Percentiles rank a stretch among this genome's conserved stretches.
Conservation (phyloP, 2,113 vertebrate species). For the Noturus placidus region DNA sequence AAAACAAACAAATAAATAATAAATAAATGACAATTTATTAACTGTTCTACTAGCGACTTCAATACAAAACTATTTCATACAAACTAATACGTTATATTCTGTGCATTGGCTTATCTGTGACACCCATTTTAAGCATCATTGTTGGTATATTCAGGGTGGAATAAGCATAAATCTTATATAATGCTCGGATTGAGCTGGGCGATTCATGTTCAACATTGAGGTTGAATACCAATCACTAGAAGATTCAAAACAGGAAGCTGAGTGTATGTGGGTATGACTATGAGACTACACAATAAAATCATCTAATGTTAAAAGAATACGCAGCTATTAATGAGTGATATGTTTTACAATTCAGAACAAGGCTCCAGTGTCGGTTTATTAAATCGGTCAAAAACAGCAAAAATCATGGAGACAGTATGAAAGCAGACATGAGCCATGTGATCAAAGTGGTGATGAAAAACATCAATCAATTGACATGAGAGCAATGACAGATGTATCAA, state of each 20-base stretch:
- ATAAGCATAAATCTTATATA: neutral
- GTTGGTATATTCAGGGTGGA: neutral
- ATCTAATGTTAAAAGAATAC: neutral
- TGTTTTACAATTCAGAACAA: neutral
- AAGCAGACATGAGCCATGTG: slow-evolving; percentile 52
- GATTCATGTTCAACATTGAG: neutral
- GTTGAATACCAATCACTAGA: neutral
- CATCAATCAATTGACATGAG: slow-evolving; percentile 59
- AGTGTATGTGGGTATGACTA: neutral
- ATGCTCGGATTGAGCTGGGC: neutral
- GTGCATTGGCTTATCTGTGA: neutral
- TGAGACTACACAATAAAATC: neutral
- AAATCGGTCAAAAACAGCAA: slow-evolving; percentile 30
- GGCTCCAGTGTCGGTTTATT: neutral
- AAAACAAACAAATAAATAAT: neutral
- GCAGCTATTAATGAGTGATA: neutral
- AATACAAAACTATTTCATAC: neutral
- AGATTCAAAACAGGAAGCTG: neutral
- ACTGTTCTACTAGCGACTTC: neutral
- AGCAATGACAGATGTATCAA: slow-evolving; percentile 57
- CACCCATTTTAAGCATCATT: neutral
- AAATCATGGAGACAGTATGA: slow-evolving; percentile 37
- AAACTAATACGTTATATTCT: neutral
- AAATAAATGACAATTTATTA: neutral
- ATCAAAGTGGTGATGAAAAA: slow-evolving; percentile 43